Evolutionary conservation across 2,797 vertebrate species (phyloP).

Genomic region (Malacoctenus gilli): DNA sequence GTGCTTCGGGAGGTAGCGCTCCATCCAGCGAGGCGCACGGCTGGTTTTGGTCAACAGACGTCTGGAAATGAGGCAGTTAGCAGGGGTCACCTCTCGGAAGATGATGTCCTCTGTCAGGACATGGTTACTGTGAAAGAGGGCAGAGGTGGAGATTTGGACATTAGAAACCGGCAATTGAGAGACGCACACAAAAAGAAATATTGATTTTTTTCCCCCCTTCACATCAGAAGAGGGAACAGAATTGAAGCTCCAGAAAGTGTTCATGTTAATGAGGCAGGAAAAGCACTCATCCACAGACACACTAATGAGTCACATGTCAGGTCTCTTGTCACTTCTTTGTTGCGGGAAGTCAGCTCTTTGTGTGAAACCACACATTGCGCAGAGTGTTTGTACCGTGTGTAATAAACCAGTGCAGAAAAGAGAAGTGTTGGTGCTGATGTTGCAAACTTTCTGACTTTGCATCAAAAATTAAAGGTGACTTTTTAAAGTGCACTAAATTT

Average conservation of each 20-base stretch:
- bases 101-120: constrained; percentile 96
- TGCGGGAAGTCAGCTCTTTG: no score
- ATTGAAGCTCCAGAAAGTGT: no score
- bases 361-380: not conserved
- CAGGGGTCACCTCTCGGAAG: constrained; percentile 92
- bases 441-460: no score
- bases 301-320: not conserved
- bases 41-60: constrained; percentile 97
- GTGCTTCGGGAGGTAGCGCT: constrained; percentile 91
- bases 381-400: no score
- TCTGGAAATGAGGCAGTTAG: constrained; percentile 93
- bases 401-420: not conserved
- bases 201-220: no score
- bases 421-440: not conserved
- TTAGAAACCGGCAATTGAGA: no score
- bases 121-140: constrained; percentile 83
- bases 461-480: no score
- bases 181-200: no score
- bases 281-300: not conserved
- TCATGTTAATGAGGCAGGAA: not conserved
- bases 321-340: no score
- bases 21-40: constrained; percentile 92
- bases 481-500: no score
- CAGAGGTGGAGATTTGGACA: not conserved
- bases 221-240: no score